Conservation (phyloP, 2,113 vertebrate species). For the Herpetotheres cachinnans region DNA sequence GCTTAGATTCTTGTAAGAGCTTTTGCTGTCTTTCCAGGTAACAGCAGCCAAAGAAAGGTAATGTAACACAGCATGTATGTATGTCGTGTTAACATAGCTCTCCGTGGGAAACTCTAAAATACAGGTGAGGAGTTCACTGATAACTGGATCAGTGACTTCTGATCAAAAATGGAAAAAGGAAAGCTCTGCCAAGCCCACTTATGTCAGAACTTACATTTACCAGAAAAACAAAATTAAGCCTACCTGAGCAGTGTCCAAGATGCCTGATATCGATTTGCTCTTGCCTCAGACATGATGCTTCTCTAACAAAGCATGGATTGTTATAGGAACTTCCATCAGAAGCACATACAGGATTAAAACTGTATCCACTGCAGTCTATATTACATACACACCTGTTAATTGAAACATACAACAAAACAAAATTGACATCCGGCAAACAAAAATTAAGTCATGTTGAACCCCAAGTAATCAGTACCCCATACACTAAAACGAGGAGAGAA, state of each 20-base stretch:
- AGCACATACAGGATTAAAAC: constrained; percentile 92
- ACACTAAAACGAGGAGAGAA: background rate
- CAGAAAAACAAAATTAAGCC: background rate
- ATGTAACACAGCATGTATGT: background rate
- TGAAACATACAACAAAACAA: constrained; percentile 24
- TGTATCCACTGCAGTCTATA: constrained; percentile 97
- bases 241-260: constrained; percentile 91
- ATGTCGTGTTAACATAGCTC: background rate
- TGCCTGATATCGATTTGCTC: constrained; percentile 95
- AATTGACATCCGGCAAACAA: background rate
- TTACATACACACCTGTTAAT: constrained; percentile 91
- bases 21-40: background rate
- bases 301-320: constrained; percentile 92
- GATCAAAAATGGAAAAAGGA: background rate
- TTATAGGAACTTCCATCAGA: constrained; percentile 94
- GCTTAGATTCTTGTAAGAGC: background rate
- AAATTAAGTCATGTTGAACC: background rate
- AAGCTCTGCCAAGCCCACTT: background rate
- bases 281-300: constrained; percentile 93
- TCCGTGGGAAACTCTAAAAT: background rate
- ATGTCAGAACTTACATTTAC: background rate
- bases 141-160: background rate
- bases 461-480: background rate
- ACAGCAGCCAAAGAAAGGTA: background rate
- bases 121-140: background rate